Conservation (phyloP, 53 echinoderm and acorn worm species). For the Crossaster papposus region DNA sequence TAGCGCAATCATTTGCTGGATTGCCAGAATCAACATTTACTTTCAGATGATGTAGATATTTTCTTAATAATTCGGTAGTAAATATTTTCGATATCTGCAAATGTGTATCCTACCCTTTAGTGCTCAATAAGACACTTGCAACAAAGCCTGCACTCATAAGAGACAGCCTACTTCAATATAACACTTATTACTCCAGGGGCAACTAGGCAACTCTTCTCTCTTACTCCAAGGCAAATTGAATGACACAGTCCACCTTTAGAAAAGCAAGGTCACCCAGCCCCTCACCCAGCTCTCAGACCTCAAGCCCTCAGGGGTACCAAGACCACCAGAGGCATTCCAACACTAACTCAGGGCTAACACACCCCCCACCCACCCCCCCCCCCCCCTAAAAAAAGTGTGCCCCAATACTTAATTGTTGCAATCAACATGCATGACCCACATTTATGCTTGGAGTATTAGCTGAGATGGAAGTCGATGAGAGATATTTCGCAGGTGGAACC, state of each 20-base stretch:
- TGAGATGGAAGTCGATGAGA: conserved; percentile 19
- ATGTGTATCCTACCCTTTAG: no score
- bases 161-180: no score
- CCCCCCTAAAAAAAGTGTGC: background rate
- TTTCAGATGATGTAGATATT: no score
- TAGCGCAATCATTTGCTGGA: no score
- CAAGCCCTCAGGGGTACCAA: background rate
- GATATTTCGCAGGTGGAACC: conserved; percentile 9
- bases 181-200: no score
- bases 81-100: no score
- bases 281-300: conserved; percentile 34
- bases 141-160: no score
- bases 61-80: no score
- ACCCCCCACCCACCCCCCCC: no score
- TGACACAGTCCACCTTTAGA: background rate
- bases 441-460: conserved; percentile 2
- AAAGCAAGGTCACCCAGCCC: background rate
- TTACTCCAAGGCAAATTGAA: background rate
- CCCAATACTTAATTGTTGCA: conserved; percentile 46
- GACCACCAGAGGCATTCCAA: background rate
- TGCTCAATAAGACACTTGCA: no score
- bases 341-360: background rate
- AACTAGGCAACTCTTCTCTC: no score
- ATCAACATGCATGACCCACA: conserved; percentile 57
- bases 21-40: no score